Evolutionary conservation across 2,888 invertebrate species (phyloP).

Genomic region (Rapana venosa): DNA sequence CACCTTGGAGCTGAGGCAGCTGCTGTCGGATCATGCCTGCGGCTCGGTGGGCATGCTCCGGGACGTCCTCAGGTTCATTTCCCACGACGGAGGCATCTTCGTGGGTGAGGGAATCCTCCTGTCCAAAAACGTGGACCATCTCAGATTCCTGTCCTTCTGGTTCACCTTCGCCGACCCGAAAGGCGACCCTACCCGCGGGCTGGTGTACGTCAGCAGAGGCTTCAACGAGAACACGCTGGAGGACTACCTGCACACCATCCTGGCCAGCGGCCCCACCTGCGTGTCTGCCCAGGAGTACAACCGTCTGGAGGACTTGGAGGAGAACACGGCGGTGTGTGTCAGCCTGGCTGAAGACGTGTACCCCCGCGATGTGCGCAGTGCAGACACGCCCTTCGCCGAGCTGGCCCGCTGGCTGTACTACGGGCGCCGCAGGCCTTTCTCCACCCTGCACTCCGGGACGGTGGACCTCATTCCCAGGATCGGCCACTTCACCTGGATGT

Average conservation of each 20-base stretch:
- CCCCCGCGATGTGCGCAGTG: constrained; percentile 39
- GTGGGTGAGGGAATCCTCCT: constrained; percentile 42
- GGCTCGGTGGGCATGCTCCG: constrained; percentile 33
- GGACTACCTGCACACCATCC: background rate
- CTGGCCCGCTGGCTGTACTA: constrained; percentile 45
- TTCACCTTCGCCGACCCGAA: constrained; percentile 23
- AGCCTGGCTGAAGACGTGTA: constrained; percentile 16
- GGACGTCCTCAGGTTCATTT: constrained; percentile 23
- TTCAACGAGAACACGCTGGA: constrained; percentile 35
- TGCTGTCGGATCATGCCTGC: background rate
- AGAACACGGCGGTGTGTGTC: constrained; percentile 25
- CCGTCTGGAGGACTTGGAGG: background rate
- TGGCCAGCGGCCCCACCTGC: background rate
- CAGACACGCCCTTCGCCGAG: constrained; percentile 32
- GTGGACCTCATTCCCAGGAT: constrained; percentile 28
- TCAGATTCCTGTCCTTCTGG: constrained; percentile 17
- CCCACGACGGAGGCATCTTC: constrained; percentile 42
- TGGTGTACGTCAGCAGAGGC: constrained; percentile 34
- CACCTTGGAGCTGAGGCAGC: constrained; percentile 20
- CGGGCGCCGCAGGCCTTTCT: constrained; percentile 26
- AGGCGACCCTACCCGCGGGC: constrained; percentile 23
- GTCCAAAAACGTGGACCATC: constrained; percentile 20
- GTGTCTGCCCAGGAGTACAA: background rate
- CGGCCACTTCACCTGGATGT: constrained; percentile 39
- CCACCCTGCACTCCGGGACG: background rate